Conservation (phyloP, 1,140 invertebrate genomes). For the Drosophila chauvacae region DNA sequence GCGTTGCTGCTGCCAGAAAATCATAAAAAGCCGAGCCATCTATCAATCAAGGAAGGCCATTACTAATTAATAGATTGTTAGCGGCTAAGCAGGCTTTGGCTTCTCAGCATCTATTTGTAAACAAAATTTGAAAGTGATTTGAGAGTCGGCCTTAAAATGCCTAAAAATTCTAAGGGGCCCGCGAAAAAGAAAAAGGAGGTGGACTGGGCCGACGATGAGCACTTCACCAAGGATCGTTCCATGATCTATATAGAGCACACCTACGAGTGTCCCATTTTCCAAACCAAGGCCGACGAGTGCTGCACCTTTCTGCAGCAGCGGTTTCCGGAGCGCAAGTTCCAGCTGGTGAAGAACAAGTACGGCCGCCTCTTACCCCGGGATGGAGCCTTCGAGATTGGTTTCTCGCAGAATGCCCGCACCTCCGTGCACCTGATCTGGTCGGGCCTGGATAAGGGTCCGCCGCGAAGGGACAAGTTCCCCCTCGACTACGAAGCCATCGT, state of each 20-base stretch:
- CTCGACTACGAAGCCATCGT: conserved; percentile 48
- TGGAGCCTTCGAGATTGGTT: conserved; percentile 71
- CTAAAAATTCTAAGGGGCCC: conserved; percentile 11
- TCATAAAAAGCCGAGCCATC: conserved; percentile 50
- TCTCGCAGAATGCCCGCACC: conserved; percentile 77
- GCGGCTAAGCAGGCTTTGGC: conserved; percentile 5
- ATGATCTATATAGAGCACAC: conserved; percentile 78
- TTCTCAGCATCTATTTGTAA: neutral
- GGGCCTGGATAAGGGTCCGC: conserved; percentile 64
- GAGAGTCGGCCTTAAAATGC: neutral
- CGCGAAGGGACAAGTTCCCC: conserved; percentile 77
- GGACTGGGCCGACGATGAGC: conserved; percentile 69
- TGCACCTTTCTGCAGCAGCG: conserved; percentile 40
- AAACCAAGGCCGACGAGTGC: conserved; percentile 75
- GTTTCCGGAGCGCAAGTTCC: conserved; percentile 69
- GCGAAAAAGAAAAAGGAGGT: conserved; percentile 59
- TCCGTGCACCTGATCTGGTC: conserved; percentile 73
- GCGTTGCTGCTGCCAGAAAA: conserved; percentile 25
- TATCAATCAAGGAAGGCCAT: conserved; percentile 48
- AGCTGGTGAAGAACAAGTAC: conserved; percentile 67
- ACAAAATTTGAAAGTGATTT: conserved; percentile 7
- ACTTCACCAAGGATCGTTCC: conserved; percentile 71
- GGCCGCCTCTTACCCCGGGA: conserved; percentile 59
- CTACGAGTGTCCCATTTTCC: conserved; percentile 74
- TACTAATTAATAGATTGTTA: conserved; percentile 60